Percentiles rank a stretch among this genome's conserved stretches.
Conservation (phyloP, 2,113 vertebrate genomes). For the Macquaria ambigua region DNA sequence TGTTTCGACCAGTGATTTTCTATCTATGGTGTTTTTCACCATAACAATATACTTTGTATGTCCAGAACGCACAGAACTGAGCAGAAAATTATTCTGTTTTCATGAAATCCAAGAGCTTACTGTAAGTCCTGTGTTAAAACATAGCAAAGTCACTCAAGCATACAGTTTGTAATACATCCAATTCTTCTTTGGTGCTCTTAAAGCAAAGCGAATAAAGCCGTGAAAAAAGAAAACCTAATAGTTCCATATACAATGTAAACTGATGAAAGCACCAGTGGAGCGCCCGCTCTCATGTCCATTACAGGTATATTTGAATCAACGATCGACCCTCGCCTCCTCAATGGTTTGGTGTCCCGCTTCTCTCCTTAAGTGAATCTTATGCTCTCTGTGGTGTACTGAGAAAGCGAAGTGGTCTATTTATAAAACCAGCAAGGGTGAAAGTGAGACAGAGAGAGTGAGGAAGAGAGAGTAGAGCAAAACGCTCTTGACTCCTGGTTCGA, state of each 20-base stretch:
- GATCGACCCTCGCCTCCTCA: constrained; percentile 33
- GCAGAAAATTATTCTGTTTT: neutral
- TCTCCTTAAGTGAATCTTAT: constrained; percentile 67
- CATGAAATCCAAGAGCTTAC: neutral
- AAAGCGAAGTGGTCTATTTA: constrained; percentile 80
- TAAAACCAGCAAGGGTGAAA: constrained; percentile 46
- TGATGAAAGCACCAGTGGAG: constrained; percentile 6
- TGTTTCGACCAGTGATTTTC: neutral
- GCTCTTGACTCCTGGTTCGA: constrained; percentile 35
- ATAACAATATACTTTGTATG: neutral
- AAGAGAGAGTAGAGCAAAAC: constrained; percentile 32
- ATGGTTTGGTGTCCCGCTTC: constrained; percentile 53
- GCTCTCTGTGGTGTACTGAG: constrained; percentile 64
- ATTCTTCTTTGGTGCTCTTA: neutral
- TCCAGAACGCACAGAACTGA: neutral
- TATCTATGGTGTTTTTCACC: neutral
- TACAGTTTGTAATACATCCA: neutral
- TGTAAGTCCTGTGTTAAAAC: neutral
- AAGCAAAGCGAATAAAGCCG: neutral
- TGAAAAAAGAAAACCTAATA: neutral
- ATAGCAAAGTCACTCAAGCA: neutral
- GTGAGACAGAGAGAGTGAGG: neutral
- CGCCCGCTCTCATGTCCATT: constrained; percentile 36
- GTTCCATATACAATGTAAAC: constrained; percentile 7
- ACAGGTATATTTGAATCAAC: constrained; percentile 41